A percentile compares a stretch with the other conserved stretches of the same genome.
Evolutionary conservation across 2,888 invertebrate genomes (phyloP).

Genomic region (Ormyrus thymus): DNA sequence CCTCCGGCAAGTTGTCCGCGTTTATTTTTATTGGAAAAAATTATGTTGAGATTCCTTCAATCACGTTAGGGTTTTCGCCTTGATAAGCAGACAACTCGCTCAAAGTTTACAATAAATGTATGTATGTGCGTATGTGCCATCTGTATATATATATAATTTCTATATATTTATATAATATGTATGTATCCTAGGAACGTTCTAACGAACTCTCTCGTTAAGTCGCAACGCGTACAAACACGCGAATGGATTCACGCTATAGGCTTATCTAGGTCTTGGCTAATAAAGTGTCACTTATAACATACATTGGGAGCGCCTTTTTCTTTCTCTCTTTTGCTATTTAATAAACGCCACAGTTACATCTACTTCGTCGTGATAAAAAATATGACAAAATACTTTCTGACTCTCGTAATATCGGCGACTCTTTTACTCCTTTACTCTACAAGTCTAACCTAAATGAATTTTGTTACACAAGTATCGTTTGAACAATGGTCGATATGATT

Average conservation of each 20-base stretch:
- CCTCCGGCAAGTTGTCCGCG: constrained; percentile 38
- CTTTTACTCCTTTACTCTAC: constrained; percentile 16
- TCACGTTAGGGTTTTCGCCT: constrained; percentile 6
- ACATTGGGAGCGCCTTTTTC: constrained; percentile 25
- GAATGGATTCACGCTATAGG: constrained; percentile 50
- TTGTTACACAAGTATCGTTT: constrained; percentile 22
- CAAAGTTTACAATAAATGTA: constrained; percentile 69
- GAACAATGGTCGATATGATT: constrained; percentile 45
- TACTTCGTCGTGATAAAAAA: constrained; percentile 55
- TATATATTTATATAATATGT: constrained; percentile 24
- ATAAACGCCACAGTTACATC: constrained; percentile 33
- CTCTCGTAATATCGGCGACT: constrained; percentile 32
- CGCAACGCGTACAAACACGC: constrained; percentile 50
- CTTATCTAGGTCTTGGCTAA: constrained; percentile 49
- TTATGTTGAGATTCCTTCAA: constrained; percentile 9
- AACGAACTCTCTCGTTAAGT: constrained; percentile 49
- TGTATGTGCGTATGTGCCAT: constrained; percentile 41
- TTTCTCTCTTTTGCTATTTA: constrained; percentile 28
- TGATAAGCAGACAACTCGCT: constrained; percentile 64
- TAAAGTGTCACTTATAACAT: constrained; percentile 45
- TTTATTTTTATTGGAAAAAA: constrained; percentile 5
- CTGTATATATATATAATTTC: constrained; percentile 33
- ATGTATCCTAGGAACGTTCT: constrained; percentile 54
- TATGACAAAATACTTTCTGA: constrained; percentile 55
- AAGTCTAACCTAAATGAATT: constrained; percentile 45